Base-by-base conservation (phyloP, 2,888 invertebrate species). In the Resseliella maxima region DNA sequence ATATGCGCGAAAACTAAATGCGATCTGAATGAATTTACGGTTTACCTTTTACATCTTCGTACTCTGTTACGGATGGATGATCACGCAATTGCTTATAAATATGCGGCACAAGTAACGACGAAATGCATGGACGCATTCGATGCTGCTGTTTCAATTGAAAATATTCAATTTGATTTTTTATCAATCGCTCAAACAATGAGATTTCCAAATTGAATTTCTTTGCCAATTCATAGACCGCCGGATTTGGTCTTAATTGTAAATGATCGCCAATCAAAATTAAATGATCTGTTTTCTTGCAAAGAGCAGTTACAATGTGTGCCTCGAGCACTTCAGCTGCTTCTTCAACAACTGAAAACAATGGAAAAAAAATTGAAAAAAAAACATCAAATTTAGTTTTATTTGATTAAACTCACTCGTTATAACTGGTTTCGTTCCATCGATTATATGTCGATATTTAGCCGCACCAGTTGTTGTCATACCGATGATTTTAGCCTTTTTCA, bases 281-380 rank as follows among this genome's bases (percentile, higher is more conserved):
- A 89, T 96, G 96, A 89, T 96, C 91, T 89, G 95, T 95, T 85
- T 92, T 90, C 35, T 92, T 89, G 0, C 94, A 94, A 31, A 96
- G 90, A 0, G 95, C 93, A 0, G 94, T 93, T 0, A 96, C 92
- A 27, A 96, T 93, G 89, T 96, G 96, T 0, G 94, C 93, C 89
- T 97, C 96, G 85, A 96, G 90, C 0, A 96, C 95, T 91, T 96
- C 96, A 0, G 96, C 96, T 0, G 96, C 96, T 90, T 96, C 96
- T 90, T 96, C 96, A 0, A 96, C 94, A 24, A 95, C 93, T 0
- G 64, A 15, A 64, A 86, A n/a, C 27, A 54, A 86, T 35, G 31
- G 36, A 54, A 86, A 85, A 41, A 31, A 21, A 24, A 31, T 72
- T 8, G 72, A 31, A 59, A 24, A 3, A 18, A 24, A 24, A 59